Evolutionary conservation across 2,113 vertebrate genomes (phyloP).

Genomic region (Chrysemys picta): DNA sequence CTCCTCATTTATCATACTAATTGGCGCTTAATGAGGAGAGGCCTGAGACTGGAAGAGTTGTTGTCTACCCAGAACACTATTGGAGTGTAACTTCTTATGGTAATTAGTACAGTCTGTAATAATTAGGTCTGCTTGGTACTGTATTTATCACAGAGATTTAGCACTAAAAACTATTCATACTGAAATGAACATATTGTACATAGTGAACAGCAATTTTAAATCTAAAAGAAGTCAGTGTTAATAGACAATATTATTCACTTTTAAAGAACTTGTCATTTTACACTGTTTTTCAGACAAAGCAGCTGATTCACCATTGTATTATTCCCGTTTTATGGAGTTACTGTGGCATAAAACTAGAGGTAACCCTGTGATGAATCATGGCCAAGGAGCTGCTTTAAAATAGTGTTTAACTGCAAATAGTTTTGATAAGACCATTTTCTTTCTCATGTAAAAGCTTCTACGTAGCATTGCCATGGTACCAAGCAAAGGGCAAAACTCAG

Average conservation of each 20-base stretch:
- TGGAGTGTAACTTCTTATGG: constrained; percentile 70
- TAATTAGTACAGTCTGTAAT: constrained; percentile 70
- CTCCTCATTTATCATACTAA: constrained; percentile 81
- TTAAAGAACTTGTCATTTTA: background rate
- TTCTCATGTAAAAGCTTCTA: background rate
- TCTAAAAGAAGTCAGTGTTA: background rate
- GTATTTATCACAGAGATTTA: constrained; percentile 69
- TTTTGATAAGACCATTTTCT: background rate
- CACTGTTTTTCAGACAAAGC: background rate
- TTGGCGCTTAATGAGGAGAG: constrained; percentile 80
- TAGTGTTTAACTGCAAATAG: background rate
- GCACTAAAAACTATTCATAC: constrained; percentile 52
- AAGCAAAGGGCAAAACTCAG: background rate
- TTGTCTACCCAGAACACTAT: constrained; percentile 68
- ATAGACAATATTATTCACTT: constrained; percentile 19
- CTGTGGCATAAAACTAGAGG: background rate
- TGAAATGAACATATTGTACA: background rate
- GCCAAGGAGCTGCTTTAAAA: background rate
- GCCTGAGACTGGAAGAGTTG: constrained; percentile 69
- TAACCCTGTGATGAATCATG: background rate
- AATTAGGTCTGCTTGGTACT: constrained; percentile 71
- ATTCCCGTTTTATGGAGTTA: background rate
- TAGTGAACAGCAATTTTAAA: constrained; percentile 44
- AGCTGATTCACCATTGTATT: background rate
- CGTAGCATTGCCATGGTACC: background rate